Evolutionary conservation across 2,888 invertebrate genomes (phyloP), one percentile per base, ranked within the genome.

Genomic region (Liopterus haemorrhoidalis): DNA sequence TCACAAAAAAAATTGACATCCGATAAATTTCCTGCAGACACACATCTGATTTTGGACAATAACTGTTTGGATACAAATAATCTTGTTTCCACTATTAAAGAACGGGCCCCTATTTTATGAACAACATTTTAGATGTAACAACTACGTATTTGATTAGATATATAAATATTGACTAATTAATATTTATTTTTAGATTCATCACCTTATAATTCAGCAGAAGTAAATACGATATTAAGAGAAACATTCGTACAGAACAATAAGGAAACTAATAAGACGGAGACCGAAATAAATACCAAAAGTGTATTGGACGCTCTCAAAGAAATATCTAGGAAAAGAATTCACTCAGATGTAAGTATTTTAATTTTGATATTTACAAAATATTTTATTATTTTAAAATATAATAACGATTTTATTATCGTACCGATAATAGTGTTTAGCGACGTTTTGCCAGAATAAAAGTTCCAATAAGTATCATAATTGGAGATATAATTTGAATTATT

Each of bases 281-380:
- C 59, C 38, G 71, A 71, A 42, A 57, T 60, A 42, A 62, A 62
- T 36, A 72, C 73, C 1, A 64, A 70, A 39, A 74, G 72, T 57
- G 74, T 75, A 3, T 57, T 75, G 22, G 75, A 75, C 57, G 75
- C 72, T 9, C 57, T 75, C 1, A 74, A 73, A 50, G 75, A 75
- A 59, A 75, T 75, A 37, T 75, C 75, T 1, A 62, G 74, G 16
- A 75, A 75, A 57, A 64, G 75, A 22, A 74, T 75, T 19, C 73
- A 72, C 53, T 66, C 69, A 28, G 69, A 64, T 52, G 73, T 67
- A 51, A 51, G 52, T 43, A 21, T 33, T 31, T 32, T 11, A 14
- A 8, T 16, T 33, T 5, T 33, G 18, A 15, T 15, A 33, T 33
- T 22, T n/a, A n/a, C n/a, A n/a, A n/a, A n/a, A n/a, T n/a, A n/a